phyloP scores from a whole-genome alignment of 2,797 vertebrate species.

The Silurus lanzhouensis region DNA sequence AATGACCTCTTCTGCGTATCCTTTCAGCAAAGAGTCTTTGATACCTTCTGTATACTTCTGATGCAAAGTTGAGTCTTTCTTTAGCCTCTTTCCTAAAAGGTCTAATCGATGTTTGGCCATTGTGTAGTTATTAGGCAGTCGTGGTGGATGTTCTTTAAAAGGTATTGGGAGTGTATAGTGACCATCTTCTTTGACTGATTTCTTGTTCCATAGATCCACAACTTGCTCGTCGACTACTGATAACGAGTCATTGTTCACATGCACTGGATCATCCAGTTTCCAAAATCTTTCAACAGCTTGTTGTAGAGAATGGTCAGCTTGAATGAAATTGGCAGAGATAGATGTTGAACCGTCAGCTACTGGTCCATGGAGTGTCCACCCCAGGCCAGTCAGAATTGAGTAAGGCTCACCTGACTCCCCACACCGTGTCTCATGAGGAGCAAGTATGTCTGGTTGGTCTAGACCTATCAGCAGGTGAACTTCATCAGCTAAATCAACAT shows the following conservation, averaged over 20 bases:
- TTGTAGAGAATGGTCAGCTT: conserved; percentile 29
- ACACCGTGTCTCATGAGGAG: not conserved
- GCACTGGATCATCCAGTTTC: conserved; percentile 20
- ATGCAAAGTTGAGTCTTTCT: not conserved
- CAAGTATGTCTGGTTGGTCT: not conserved
- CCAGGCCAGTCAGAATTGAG: conserved; percentile 1
- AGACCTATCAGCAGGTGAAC: conserved; percentile 16
- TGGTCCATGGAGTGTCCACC: conserved; percentile 8
- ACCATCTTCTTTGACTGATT: not conserved
- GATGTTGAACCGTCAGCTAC: conserved; percentile 13
- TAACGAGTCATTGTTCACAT: not conserved
- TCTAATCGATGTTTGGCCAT: not conserved
- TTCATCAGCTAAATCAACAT: not conserved
- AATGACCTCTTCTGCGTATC: conserved; percentile 5
- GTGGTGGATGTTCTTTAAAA: conserved; percentile 28
- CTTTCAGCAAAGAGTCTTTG: not conserved
- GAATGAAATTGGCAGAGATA: not conserved
- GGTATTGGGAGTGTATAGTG: not conserved
- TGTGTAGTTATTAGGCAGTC: not conserved
- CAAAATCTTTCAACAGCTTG: conserved; percentile 35
- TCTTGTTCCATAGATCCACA: conserved; percentile 20
- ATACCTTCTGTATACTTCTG: not conserved
- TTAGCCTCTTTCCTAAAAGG: not conserved
- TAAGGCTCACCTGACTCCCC: not conserved
- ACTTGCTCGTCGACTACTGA: conserved; percentile 8